phyloP scores from a whole-genome alignment of 2,113 vertebrate genomes.

The Scolopax mira region DNA sequence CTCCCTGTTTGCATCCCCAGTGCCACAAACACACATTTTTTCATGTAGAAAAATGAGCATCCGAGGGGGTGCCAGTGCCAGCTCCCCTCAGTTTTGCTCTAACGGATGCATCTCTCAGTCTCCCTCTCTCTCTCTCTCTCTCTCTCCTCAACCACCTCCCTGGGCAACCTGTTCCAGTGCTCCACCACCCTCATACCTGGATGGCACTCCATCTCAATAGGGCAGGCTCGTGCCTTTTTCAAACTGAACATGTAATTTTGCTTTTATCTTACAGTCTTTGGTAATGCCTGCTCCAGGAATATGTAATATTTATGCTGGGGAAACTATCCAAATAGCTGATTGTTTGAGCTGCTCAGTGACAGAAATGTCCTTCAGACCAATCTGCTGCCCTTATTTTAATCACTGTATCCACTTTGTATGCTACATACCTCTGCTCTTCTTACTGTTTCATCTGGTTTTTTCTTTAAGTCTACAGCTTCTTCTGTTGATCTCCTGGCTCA shows the following conservation, averaged over 20 bases:
- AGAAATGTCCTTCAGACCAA: neutral
- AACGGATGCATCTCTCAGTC: too few species aligned
- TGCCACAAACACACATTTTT: neutral
- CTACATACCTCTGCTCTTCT: neutral
- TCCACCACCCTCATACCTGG: too few species aligned
- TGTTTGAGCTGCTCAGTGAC: neutral
- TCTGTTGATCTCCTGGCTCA: neutral
- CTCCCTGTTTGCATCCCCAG: neutral
- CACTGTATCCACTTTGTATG: neutral
- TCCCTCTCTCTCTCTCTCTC: neutral
- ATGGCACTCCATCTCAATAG: neutral
- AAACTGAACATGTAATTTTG: neutral
- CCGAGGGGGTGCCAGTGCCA: neutral
- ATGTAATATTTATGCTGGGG: neutral
- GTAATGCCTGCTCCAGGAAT: neutral
- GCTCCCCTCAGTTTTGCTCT: neutral
- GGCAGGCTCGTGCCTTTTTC: neutral
- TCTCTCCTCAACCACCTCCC: too few species aligned
- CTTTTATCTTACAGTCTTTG: neutral
- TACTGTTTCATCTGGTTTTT: neutral
- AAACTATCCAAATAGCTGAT: neutral
- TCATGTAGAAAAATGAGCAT: neutral
- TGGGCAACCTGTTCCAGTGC: too few species aligned
- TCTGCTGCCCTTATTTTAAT: neutral
- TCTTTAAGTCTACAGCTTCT: neutral